Conservation (phyloP, 2,113 vertebrate genomes). For the Platichthys flesus region DNA sequence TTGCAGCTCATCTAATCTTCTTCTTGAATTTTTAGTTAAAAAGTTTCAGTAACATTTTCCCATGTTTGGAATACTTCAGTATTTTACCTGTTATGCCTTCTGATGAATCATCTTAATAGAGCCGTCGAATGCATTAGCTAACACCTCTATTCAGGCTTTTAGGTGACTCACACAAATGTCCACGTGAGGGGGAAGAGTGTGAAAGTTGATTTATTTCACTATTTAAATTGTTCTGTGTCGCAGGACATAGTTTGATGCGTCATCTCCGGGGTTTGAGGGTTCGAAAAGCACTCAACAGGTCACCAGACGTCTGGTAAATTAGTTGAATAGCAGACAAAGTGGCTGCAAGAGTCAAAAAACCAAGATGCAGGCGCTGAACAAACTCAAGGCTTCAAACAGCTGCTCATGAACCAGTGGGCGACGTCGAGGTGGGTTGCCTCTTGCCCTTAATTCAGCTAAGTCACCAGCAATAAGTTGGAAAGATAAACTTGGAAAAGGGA, state of each 20-base stretch:
- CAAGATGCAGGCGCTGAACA: too few relatives aligned
- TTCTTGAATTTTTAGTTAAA: neutral
- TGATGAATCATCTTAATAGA: slow-evolving; percentile 26
- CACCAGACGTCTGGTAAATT: too few relatives aligned
- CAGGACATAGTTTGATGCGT: slow-evolving; percentile 33
- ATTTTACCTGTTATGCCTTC: neutral
- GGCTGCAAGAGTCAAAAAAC: too few relatives aligned
- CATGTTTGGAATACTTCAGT: neutral
- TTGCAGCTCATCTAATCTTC: neutral
- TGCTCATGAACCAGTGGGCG: too few relatives aligned
- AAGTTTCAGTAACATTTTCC: neutral
- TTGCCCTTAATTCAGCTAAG: too few relatives aligned
- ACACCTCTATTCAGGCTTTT: slow-evolving; percentile 18
- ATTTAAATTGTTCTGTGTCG: slow-evolving; percentile 35
- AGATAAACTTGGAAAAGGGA: too few relatives aligned
- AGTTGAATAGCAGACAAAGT: too few relatives aligned
- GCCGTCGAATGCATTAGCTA: slow-evolving; percentile 17
- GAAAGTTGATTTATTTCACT: slow-evolving; percentile 37
- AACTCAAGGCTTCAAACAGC: too few relatives aligned
- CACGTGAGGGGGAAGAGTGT: neutral
- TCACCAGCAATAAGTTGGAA: too few relatives aligned
- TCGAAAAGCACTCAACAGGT: too few relatives aligned
- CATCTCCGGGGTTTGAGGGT: neutral
- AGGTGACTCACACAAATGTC: slow-evolving; percentile 36
- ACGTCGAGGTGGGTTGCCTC: too few relatives aligned